Percentiles rank a stretch among this genome's conserved stretches.
These are phyloP conservation scores for Lymantria dispar DNA, from an alignment of 2,888 invertebrate genomes.

Conservation along the genomic window DNA sequence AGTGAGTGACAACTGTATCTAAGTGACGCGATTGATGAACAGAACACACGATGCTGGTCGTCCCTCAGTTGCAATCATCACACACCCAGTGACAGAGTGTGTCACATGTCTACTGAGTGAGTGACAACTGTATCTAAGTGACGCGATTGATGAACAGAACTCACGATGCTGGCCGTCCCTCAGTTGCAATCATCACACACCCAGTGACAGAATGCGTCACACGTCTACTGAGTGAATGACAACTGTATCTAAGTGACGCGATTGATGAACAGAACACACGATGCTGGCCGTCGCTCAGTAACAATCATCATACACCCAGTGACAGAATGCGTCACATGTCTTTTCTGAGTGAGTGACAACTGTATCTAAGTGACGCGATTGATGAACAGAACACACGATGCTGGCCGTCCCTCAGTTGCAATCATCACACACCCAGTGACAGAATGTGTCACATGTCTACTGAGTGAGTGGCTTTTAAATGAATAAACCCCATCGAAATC, in stretches of 20 bases:
- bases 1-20: neutral
- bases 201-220: conserved; percentile 15
- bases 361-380: neutral
- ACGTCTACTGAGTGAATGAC: conserved; percentile 15
- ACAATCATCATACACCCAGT: conserved; percentile 13
- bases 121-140: neutral
- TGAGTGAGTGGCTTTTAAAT: conserved; percentile 12
- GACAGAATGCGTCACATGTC: conserved; percentile 10
- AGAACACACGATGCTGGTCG: neutral
- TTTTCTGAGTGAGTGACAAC: conserved; percentile 10
- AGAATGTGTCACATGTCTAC: conserved; percentile 16
- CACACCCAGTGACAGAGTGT: conserved; percentile 24
- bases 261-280: neutral
- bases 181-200: conserved; percentile 5
- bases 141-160: neutral
- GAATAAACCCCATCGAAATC: conserved; percentile 13
- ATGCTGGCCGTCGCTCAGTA: neutral
- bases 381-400: neutral
- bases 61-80: conserved; percentile 4
- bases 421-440: conserved; percentile 18
- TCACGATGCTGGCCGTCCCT: neutral
- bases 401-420: neutral
- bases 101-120: conserved; percentile 12
- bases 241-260: neutral
- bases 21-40: neutral